Evolutionary conservation across 1,140 invertebrate genomes (phyloP).

Genomic region (Lordiphosa mommai): DNA sequence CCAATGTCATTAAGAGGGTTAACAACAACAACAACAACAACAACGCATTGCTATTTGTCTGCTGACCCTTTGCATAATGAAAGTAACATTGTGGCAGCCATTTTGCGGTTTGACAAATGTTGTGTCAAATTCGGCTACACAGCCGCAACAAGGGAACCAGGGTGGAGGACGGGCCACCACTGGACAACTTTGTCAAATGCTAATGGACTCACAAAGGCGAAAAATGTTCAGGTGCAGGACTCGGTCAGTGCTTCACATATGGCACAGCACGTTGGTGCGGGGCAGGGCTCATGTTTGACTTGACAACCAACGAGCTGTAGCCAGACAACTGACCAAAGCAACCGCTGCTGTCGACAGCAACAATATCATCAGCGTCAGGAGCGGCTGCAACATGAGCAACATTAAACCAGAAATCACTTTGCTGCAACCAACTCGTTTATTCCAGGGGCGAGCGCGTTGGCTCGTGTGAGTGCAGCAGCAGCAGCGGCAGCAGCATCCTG

Average conservation of each 20-base stretch:
- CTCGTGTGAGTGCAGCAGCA: conserved; percentile 13
- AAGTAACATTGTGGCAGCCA: conserved; percentile 72
- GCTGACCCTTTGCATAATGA: conserved; percentile 73
- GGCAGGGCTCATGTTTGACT: conserved; percentile 45
- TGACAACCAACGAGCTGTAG: conserved; percentile 47
- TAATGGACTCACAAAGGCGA: conserved; percentile 64
- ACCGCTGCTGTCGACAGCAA: conserved; percentile 76
- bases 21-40: neutral
- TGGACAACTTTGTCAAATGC: conserved; percentile 75
- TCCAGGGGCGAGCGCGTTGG: conserved; percentile 16
- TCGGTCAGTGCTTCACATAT: conserved; percentile 29
- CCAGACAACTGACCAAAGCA: conserved; percentile 61
- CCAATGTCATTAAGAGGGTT: conserved; percentile 51
- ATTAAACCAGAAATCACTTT: conserved; percentile 77
- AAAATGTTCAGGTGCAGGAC: conserved; percentile 52
- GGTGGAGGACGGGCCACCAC: conserved; percentile 7
- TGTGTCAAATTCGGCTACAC: conserved; percentile 74
- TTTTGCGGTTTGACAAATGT: conserved; percentile 77
- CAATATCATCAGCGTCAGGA: conserved; percentile 69
- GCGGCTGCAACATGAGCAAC: conserved; percentile 67
- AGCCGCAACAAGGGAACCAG: conserved; percentile 36
- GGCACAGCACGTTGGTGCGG: conserved; percentile 26
- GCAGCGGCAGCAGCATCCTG: conserved; percentile 35
- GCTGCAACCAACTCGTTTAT: conserved; percentile 72
- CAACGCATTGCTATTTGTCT: conserved; percentile 38